Percentiles rank a stretch among this genome's conserved stretches.
Evolutionary conservation across 2,113 vertebrate genomes (phyloP).

Genomic region (Corynorhinus townsendii): DNA sequence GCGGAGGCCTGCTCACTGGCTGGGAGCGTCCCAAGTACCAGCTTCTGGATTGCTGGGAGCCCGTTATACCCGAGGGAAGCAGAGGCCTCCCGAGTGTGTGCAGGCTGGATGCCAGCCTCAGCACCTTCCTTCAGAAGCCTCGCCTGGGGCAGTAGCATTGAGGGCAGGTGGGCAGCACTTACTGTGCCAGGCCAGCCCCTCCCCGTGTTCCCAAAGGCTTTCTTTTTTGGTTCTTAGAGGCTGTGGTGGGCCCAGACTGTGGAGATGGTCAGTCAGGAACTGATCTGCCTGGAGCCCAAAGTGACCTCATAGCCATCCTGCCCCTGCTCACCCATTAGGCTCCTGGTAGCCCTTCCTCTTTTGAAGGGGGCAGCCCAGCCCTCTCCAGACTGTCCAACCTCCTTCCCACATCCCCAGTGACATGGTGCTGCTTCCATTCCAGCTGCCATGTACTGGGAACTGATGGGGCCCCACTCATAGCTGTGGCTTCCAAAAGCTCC

Average conservation of each 20-base stretch:
- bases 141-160: neutral
- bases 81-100: neutral
- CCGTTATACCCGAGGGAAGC: neutral
- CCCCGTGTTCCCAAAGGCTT: neutral
- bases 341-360: neutral
- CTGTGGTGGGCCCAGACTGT: neutral
- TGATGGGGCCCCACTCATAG: too few species aligned
- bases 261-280: neutral
- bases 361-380: neutral
- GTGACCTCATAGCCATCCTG: neutral
- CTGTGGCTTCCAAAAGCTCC: neutral
- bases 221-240: neutral
- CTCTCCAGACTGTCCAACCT: neutral
- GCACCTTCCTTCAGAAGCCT: neutral
- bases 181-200: neutral
- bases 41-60: neutral
- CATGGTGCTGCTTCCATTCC: neutral
- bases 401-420: neutral
- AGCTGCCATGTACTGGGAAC: too few species aligned
- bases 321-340: too few species aligned
- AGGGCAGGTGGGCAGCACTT: neutral
- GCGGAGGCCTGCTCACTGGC: accelerated
- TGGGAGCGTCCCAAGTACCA: accelerated
- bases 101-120: neutral
- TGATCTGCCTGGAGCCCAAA: neutral